Conservation (phyloP, 1,140 invertebrate genomes). For the Dufourea novaeangliae region DNA sequence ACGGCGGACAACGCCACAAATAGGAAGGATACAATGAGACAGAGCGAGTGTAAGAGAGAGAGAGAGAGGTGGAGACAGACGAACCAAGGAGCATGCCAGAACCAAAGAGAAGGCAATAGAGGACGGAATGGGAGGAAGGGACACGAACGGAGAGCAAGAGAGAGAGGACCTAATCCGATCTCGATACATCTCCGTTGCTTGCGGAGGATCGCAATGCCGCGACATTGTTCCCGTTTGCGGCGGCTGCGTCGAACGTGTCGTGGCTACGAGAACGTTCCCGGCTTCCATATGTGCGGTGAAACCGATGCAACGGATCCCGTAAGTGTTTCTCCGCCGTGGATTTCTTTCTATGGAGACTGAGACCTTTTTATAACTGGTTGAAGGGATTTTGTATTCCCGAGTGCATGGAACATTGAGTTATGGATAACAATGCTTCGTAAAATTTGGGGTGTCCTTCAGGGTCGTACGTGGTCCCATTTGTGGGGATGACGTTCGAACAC, state of each 20-base stretch:
- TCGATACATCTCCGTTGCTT: constrained; percentile 53
- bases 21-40: constrained; percentile 13
- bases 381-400: not conserved
- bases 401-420: not conserved
- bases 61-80: constrained; percentile 27
- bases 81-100: constrained; percentile 41
- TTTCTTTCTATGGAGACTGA: not conserved
- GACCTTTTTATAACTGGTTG: not conserved
- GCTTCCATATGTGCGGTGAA: not conserved
- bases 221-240: constrained; percentile 62
- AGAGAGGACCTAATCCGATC: constrained; percentile 22
- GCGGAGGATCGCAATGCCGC: constrained; percentile 58
- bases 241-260: constrained; percentile 52
- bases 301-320: not conserved
- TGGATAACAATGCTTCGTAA: not conserved
- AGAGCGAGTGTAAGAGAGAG: not conserved
- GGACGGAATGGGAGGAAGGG: not conserved
- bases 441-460: not conserved
- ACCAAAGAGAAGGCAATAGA: constrained; percentile 19
- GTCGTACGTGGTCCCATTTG: too few relatives aligned
- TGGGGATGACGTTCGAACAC: too few relatives aligned
- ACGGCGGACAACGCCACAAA: constrained; percentile 30
- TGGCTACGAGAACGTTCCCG: constrained; percentile 24
- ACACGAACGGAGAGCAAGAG: constrained; percentile 13
- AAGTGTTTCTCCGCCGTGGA: not conserved